Evolutionary conservation across 2,797 vertebrate genomes (phyloP), one percentile per base, ranked within the genome.

Genomic region (Acanthopagrus latus): DNA sequence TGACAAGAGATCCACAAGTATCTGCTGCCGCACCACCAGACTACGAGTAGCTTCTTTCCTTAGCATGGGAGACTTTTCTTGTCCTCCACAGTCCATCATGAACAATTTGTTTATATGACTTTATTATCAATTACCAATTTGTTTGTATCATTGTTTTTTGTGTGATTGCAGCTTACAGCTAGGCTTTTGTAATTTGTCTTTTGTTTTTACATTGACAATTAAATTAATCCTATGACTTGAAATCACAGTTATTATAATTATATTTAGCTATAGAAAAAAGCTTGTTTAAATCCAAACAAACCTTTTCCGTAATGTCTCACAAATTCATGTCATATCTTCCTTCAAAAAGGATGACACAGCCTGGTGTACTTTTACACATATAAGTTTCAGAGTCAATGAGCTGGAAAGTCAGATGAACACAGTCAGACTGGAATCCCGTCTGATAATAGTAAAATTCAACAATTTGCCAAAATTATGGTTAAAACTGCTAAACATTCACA

Each of bases 401-500:
- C 63, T 76, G 62, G 64, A 85, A 86, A 83, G 33, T 83, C 33
- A 80, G 33, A 90, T 62, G 51, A 84, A 52, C n/a, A 48, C n/a
- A 62, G 59, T 12, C 29, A 25, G 55, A 68, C 33, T 85, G 80
- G 55, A 89, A 86, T 84, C 84, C 69, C 58, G 83, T 89, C 75
- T 72, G 59, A 81, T 74, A 78, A 89, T 58, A 70, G 64, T 59
- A 44, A 88, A 86, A 88, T 84, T 67, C 68, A 88, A 83, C 1
- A 62, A 84, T 79, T 78, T 70, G 67, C 60, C 68, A 25, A 78
- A 69, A 76, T 78, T 27, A 86, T 68, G 44, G 70, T 47, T 67
- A 13, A 78, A 87, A 82, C 52, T 81, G 75, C 72, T 80, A 68
- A 76, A 80, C 74, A 86, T 88, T 86, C 71, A 71, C 66, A 80